phyloP scores from a whole-genome alignment of 2,113 vertebrate species.

The Leucoraja erinaceus region DNA sequence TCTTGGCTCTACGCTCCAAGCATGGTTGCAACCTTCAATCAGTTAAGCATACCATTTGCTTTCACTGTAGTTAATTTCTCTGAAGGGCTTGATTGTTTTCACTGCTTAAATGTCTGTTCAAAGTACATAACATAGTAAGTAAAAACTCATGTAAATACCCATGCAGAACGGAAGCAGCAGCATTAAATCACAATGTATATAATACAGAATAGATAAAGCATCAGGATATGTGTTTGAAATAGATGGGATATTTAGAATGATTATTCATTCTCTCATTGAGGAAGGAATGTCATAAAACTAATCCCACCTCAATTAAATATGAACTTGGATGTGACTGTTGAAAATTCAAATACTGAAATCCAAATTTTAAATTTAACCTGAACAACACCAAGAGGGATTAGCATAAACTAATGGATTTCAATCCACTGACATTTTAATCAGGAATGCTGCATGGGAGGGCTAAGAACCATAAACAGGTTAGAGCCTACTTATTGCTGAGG shows the following conservation, averaged over 20 bases:
- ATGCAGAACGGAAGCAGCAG: not conserved
- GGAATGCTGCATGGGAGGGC: not conserved
- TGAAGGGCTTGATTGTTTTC: constrained; percentile 4
- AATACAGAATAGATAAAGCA: not conserved
- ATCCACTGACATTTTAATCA: not conserved
- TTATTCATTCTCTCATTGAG: not conserved
- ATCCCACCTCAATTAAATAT: not conserved
- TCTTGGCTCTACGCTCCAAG: not conserved
- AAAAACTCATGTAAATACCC: not conserved
- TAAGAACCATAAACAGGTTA: not conserved
- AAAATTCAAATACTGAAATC: not conserved
- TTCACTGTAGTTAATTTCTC: not conserved
- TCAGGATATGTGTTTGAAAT: not conserved
- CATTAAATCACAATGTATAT: not conserved
- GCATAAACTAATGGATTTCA: not conserved
- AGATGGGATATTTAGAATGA: not conserved
- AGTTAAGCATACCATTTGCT: not conserved
- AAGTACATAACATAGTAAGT: not conserved
- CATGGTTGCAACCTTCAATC: not conserved
- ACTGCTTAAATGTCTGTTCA: not conserved
- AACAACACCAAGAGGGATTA: not conserved
- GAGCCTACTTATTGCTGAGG: not conserved
- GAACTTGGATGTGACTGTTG: not conserved
- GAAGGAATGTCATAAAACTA: not conserved
- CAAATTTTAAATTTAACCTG: not conserved